phyloP scores from a whole-genome alignment of 2,797 vertebrate species.

The Gastrophryne carolinensis region DNA sequence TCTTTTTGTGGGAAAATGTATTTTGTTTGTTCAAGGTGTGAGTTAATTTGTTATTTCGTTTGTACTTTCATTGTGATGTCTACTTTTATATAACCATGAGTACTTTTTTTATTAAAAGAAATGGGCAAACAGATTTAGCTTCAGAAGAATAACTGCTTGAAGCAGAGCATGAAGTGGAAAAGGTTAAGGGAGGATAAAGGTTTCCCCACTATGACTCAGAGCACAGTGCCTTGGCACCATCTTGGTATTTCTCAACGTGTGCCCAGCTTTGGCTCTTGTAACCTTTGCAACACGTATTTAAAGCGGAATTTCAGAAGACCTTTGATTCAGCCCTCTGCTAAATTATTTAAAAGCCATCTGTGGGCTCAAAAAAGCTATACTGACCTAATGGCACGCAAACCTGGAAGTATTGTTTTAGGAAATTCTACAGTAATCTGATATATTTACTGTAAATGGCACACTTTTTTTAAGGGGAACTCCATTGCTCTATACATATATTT shows the following conservation, averaged over 20 bases:
- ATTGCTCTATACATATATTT: no score
- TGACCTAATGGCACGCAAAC: no score
- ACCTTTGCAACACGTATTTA: not conserved
- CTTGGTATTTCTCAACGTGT: constrained; percentile 32
- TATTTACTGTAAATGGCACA: no score
- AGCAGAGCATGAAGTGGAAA: constrained; percentile 47
- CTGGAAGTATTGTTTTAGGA: no score
- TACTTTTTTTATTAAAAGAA: constrained; percentile 33
- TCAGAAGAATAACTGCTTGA: constrained; percentile 29
- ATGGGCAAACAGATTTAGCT: constrained; percentile 45
- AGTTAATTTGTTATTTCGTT: constrained; percentile 33
- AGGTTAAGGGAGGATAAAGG: constrained; percentile 51
- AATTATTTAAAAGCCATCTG: no score
- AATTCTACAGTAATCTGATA: no score
- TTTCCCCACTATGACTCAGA: constrained; percentile 40
- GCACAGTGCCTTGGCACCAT: constrained; percentile 25
- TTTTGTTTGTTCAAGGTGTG: constrained; percentile 50
- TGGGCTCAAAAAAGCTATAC: no score
- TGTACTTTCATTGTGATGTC: constrained; percentile 39
- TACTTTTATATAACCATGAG: constrained; percentile 32
- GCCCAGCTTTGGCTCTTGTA: not conserved
- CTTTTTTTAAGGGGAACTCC: no score
- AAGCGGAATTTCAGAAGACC: not conserved
- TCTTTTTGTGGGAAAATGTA: constrained; percentile 40
- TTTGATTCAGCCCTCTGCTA: no score